Evolutionary conservation across 2,113 vertebrate species (phyloP).

Genomic region (Eonycteris spelaea): DNA sequence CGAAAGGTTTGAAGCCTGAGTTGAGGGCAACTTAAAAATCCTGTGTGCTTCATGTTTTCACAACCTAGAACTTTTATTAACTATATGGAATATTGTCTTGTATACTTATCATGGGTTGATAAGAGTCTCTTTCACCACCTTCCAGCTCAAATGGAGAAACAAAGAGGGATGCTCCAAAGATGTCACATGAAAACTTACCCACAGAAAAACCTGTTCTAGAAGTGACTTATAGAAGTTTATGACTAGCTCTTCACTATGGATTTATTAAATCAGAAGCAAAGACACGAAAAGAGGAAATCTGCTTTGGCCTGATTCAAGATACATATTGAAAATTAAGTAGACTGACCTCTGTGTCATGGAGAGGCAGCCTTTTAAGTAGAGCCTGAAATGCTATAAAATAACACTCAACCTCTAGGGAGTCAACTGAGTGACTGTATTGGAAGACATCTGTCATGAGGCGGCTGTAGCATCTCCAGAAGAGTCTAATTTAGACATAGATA

Average conservation of each 20-base stretch:
- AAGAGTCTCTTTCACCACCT: neutral
- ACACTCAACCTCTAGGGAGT: neutral
- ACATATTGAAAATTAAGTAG: neutral
- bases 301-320: neutral
- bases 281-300: neutral
- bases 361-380: neutral
- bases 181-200: neutral
- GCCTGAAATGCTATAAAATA: neutral
- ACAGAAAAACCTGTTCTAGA: neutral
- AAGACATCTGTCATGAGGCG: neutral
- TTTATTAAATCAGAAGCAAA: neutral
- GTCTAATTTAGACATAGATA: neutral
- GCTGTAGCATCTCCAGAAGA: neutral
- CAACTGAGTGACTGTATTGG: neutral
- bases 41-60: neutral
- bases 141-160: neutral
- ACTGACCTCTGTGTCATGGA: neutral
- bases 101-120: neutral
- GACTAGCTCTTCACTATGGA: neutral
- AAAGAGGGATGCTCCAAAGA: neutral
- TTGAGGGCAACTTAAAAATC: neutral
- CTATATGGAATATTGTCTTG: neutral
- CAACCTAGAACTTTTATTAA: neutral
- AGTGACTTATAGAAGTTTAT: neutral
- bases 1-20: neutral